phyloP scores from a whole-genome alignment of 2,888 invertebrate species.

The Priocnemis perturbator region DNA sequence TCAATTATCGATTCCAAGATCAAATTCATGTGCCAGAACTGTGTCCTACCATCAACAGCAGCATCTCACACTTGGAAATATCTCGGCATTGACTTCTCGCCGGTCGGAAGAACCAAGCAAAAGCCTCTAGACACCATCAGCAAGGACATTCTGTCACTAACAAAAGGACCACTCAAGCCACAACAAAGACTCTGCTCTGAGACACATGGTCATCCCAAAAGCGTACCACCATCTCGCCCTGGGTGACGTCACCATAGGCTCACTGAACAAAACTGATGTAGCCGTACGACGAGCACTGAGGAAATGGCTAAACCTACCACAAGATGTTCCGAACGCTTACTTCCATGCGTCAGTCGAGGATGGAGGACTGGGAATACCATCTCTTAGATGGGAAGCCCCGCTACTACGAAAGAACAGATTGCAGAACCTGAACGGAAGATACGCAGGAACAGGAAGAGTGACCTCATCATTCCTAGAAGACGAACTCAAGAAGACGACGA shows the following conservation, averaged over 20 bases:
- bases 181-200: slow-evolving; percentile 3
- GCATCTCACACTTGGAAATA: background rate
- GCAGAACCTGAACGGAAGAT: too few species aligned
- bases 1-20: background rate
- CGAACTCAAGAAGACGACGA: background rate
- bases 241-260: background rate
- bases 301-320: slow-evolving; percentile 1
- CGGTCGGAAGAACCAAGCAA: too few species aligned
- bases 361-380: slow-evolving; percentile 4
- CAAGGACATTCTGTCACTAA: background rate
- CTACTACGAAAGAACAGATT: too few species aligned
- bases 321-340: background rate
- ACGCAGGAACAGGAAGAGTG: background rate
- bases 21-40: background rate
- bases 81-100: background rate
- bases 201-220: background rate
- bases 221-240: background rate
- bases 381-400: background rate
- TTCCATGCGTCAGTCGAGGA: background rate
- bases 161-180: background rate
- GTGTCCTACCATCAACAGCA: background rate
- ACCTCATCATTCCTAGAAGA: background rate
- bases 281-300: background rate
- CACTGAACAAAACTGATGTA: slow-evolving; percentile 24
- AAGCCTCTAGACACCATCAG: too few species aligned